phyloP scores from a whole-genome alignment of 2,888 invertebrate genomes.

The Drosophila mimetica region DNA sequence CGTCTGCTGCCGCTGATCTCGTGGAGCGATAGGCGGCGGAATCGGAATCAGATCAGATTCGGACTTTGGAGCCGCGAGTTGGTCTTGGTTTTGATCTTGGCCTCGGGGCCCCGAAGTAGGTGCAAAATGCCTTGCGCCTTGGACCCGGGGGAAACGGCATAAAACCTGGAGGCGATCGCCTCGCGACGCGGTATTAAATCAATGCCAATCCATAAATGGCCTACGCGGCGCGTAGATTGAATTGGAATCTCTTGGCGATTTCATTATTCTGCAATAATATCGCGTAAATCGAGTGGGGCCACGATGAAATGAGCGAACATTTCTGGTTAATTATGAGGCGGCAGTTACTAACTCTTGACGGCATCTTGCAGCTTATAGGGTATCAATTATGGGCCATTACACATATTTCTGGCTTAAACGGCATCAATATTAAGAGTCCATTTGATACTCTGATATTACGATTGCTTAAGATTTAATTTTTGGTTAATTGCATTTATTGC shows the following conservation, averaged over 20 bases:
- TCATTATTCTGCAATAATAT: constrained; percentile 75
- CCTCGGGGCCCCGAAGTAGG: constrained; percentile 55
- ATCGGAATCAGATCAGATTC: constrained; percentile 80
- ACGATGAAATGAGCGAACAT: constrained; percentile 18
- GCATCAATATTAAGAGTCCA: background rate
- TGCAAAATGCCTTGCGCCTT: constrained; percentile 82
- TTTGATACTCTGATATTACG: background rate
- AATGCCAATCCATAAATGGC: constrained; percentile 80
- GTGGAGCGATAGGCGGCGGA: constrained; percentile 70
- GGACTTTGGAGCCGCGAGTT: constrained; percentile 53
- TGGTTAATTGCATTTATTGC: no score
- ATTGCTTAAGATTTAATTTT: background rate
- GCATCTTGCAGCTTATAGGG: constrained; percentile 6
- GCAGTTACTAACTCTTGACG: constrained; percentile 13
- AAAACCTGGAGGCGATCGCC: constrained; percentile 28
- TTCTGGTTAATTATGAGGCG: constrained; percentile 45
- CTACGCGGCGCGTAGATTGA: constrained; percentile 63
- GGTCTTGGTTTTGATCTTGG: constrained; percentile 3
- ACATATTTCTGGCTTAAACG: background rate
- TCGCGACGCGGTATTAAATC: constrained; percentile 75
- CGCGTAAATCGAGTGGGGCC: constrained; percentile 51
- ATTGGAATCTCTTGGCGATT: constrained; percentile 76
- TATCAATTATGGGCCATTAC: constrained; percentile 12
- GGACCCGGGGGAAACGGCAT: constrained; percentile 72
- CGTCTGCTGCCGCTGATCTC: constrained; percentile 59